Conservation (phyloP, 2,888 invertebrate genomes). For the Eupithecia subfuscata region DNA sequence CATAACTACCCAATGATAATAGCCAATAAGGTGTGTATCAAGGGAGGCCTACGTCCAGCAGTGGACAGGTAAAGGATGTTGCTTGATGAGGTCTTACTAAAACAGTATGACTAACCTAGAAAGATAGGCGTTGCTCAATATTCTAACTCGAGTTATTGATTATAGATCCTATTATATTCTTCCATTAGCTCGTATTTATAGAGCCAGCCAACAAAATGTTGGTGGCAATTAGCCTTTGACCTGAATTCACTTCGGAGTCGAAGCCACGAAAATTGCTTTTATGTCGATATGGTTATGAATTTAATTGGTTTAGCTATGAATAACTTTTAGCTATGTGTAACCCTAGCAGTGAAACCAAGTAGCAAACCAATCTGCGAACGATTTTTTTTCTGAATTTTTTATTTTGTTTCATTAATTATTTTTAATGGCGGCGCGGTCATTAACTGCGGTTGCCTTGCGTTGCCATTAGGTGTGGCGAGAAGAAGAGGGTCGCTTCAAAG, state of each 20-base stretch:
- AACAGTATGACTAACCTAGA: neutral
- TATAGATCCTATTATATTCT: neutral
- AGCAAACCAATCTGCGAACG: neutral
- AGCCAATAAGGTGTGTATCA: too few relatives aligned
- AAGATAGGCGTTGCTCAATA: neutral
- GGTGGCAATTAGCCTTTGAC: conserved; percentile 16
- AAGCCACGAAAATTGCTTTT: conserved; percentile 15
- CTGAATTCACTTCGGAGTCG: conserved; percentile 17
- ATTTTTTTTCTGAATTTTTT: too few relatives aligned
- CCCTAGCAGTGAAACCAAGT: neutral
- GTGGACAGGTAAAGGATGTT: too few relatives aligned
- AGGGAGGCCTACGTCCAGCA: too few relatives aligned
- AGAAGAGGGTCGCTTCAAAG: too few relatives aligned
- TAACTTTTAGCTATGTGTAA: neutral
- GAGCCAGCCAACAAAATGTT: conserved; percentile 4
- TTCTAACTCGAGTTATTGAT: neutral
- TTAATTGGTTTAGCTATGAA: conserved; percentile 12
- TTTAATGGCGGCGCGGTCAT: too few relatives aligned
- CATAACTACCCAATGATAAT: too few relatives aligned
- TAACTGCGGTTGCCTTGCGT: too few relatives aligned
- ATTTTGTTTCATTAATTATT: too few relatives aligned
- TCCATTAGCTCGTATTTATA: neutral
- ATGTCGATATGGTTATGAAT: conserved; percentile 10
- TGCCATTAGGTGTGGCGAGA: too few relatives aligned
- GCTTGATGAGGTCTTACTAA: neutral